Base-by-base conservation (phyloP, 2,888 invertebrate genomes). In the Pharmacophagus antenor region DNA sequence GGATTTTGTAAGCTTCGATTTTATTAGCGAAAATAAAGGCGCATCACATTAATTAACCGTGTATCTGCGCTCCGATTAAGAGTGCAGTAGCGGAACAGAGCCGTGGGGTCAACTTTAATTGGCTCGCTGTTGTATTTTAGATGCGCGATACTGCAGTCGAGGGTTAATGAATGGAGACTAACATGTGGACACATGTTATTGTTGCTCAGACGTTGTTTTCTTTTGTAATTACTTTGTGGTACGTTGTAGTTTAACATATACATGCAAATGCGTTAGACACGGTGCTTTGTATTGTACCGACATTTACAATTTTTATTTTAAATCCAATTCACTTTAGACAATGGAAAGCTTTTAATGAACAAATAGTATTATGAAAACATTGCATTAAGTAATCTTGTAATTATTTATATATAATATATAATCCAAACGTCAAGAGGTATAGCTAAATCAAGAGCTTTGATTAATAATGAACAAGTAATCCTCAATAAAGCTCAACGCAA, bases 31-130 rank as follows among this genome's bases (percentile, higher is more conserved):
- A 82, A 83, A 84, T 83, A 86, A 84, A 86, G 82, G 79, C 73
- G 79, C 80, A 83, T 82, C 81, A 82, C 84, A 85, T 85, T 88
- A 88, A 88, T 87, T 87, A 88, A 80, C 77, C 79, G 78, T 85
- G 82, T 88, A 88, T 87, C 88, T 84, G 75, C 68, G 74, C 77
- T 70, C 84, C 85, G 88, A 88, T 88, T 89, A 88, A 89, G 85
- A 88, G 87, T 86, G 82, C 85, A 85, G 79, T 79, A 80, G 81
- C 82, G 82, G 77, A 84, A 82, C 83, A 78, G 63, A 69, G 72
- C 70, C 74, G 76, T 74, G 71, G 80, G 87, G 86, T 87, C 86
- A 85, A 84, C 83, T 86, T 85, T 87, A 87, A 86, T 87, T 87
- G 87, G 85, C 80, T 80, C 73, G 66, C 72, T 69, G 77, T 73